phyloP scores from a whole-genome alignment of 2,888 invertebrate species.

The Amblyjoppa proteus region DNA sequence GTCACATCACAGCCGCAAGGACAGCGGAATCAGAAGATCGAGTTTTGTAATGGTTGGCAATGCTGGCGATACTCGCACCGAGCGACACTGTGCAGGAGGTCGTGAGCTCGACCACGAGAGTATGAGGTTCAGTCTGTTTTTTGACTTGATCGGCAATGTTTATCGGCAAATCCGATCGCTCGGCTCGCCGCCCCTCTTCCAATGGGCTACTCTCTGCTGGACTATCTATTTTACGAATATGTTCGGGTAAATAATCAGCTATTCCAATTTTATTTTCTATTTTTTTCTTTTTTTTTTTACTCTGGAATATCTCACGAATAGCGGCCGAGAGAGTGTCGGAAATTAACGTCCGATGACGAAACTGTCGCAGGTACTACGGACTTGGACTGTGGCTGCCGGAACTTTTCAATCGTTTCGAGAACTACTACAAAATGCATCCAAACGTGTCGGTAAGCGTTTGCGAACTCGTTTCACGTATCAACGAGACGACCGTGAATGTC shows the following conservation, averaged over 20 bases:
- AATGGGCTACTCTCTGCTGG: conserved; percentile 87
- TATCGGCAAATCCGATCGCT: conserved; percentile 87
- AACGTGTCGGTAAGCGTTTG: conserved; percentile 86
- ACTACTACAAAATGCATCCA: conserved; percentile 84
- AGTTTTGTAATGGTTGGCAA: conserved; percentile 16
- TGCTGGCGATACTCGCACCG: conserved; percentile 28
- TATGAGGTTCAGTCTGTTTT: conserved; percentile 36
- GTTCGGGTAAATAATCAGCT: conserved; percentile 86
- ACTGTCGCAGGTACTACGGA: conserved; percentile 88
- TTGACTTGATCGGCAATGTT: conserved; percentile 86
- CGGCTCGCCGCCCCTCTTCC: conserved; percentile 86
- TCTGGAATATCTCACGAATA: background rate
- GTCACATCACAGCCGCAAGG: conserved; percentile 4
- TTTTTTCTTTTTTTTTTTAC: background rate
- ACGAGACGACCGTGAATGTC: conserved; percentile 28
- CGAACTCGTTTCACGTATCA: conserved; percentile 80
- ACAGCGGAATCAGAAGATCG: conserved; percentile 2
- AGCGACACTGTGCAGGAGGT: conserved; percentile 18
- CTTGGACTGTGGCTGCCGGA: conserved; percentile 92
- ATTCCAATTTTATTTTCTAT: background rate
- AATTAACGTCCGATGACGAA: background rate
- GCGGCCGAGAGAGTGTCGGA: background rate
- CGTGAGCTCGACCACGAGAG: conserved; percentile 38
- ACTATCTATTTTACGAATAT: conserved; percentile 89
- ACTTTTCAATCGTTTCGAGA: conserved; percentile 88